A percentile compares a stretch with the other conserved stretches of the same genome.
These are phyloP conservation scores for Antechinus stuartii DNA, from an alignment of 2,113 vertebrate genomes.

Conservation along the genomic window DNA sequence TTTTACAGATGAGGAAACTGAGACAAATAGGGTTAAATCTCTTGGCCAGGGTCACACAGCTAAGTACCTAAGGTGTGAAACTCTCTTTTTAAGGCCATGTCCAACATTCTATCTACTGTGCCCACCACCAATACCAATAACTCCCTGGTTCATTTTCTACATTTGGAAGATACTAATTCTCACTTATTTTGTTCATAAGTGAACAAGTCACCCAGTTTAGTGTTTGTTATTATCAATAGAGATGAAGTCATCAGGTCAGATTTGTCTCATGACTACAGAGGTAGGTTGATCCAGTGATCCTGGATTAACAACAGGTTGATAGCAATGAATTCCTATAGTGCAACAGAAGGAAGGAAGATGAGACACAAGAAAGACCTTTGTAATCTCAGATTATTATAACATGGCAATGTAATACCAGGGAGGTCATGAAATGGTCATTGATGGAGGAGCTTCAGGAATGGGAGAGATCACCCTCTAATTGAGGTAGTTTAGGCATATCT, in stretches of 20 bases:
- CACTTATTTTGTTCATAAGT: slow-evolving; percentile 26
- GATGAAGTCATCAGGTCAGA: slow-evolving; percentile 9
- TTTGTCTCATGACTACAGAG: background rate
- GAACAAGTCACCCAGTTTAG: slow-evolving; percentile 40
- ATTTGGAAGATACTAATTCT: slow-evolving; percentile 30
- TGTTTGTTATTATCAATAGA: slow-evolving; percentile 26
- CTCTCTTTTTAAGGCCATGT: background rate
- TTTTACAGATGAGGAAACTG: background rate
- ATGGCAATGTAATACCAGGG: background rate
- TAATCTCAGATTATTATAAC: background rate
- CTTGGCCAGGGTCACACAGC: background rate
- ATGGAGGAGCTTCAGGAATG: background rate
- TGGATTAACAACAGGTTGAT: background rate
- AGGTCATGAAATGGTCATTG: background rate
- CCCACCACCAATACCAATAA: background rate
- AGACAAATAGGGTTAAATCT: background rate
- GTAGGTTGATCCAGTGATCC: no score
- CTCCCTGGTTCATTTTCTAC: background rate
- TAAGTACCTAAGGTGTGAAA: background rate
- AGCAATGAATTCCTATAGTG: slow-evolving; percentile 7
- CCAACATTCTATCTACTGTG: background rate
- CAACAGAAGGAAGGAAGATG: slow-evolving; percentile 15
- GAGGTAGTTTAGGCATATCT: background rate
- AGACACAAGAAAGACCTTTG: background rate
- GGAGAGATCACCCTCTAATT: background rate